Evolutionary conservation across 2,888 invertebrate species (phyloP), one percentile per base, ranked within the genome.

Genomic region (Mesochorus sp.): DNA sequence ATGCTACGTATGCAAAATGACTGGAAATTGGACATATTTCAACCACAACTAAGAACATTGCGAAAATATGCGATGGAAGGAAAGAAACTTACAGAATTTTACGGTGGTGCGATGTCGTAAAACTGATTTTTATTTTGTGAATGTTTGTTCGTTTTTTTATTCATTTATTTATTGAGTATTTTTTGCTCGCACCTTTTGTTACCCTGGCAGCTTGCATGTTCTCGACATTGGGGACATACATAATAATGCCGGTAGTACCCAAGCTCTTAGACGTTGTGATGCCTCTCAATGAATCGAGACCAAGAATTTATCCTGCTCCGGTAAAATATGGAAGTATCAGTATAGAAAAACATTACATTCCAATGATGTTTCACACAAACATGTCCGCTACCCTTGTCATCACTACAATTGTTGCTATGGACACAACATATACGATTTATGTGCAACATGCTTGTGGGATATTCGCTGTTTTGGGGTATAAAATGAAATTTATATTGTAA

Each of bases 371-470:
- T n/a, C 75, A 80, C 37, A 53, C 64, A n/a, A 55, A 71, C 59
- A 37, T 24, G 5, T 21, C 26, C 8, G 24, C 67, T 19, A 3
- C 51, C 26, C 1, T 71, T n/a, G 14, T 26, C n/a, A 67, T 80
- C 0, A 67, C 71, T 3, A 47, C 62, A 10, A 59, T 78, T 21
- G 49, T 78, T 1, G 64, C 77, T 3, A 66, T 66, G 19, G 76
- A 80, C 47, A 44, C 71, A 2, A 57, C 77, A 4, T 80, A 77
- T 28, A 37, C 49, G 3, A 49, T 77, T 26, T 77, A 77, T 21
- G 73, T 76, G 12, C 73, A 80, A 34, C 80, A 80, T 21, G 80
- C 80, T 21, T 80, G 76, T 42, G 80, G 73, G 19, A 57, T 73
- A 28, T 80, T 79, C 8, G 67, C 76, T 5, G 49, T 49, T 3